Evolutionary conservation across 2,113 vertebrate genomes (phyloP).

Genomic region (Hyla sarda): DNA sequence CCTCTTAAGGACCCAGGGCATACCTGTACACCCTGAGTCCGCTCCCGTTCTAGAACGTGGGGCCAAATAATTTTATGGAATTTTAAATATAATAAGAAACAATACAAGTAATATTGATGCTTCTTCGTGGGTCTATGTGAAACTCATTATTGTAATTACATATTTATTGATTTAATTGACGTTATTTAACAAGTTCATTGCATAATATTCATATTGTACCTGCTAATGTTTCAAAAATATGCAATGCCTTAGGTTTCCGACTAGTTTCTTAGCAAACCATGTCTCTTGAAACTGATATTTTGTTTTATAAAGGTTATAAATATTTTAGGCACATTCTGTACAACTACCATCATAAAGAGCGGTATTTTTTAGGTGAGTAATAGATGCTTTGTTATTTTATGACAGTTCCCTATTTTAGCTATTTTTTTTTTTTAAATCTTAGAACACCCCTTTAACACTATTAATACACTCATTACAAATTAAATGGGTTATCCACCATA

Average conservation of each 20-base stretch:
- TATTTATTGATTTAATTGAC: not conserved
- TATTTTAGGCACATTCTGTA: not conserved
- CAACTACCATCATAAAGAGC: no score
- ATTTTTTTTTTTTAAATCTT: no score
- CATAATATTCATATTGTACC: not conserved
- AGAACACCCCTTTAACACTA: no score
- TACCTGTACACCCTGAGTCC: no score
- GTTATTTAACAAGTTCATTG: not conserved
- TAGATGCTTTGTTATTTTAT: no score
- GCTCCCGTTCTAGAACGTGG: no score
- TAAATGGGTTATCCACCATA: no score
- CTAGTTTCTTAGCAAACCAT: not conserved
- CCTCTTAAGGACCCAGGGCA: no score
- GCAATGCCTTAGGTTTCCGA: not conserved
- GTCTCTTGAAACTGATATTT: not conserved
- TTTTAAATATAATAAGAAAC: not conserved
- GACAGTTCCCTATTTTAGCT: no score
- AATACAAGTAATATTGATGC: not conserved
- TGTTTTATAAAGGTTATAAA: not conserved
- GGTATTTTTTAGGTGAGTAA: no score
- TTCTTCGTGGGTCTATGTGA: not conserved
- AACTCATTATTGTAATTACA: not conserved
- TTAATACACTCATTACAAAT: no score
- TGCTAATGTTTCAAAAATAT: not conserved
- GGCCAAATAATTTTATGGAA: not conserved